phyloP scores from a whole-genome alignment of 2,888 invertebrate genomes.

The Alsophila aescularia region DNA sequence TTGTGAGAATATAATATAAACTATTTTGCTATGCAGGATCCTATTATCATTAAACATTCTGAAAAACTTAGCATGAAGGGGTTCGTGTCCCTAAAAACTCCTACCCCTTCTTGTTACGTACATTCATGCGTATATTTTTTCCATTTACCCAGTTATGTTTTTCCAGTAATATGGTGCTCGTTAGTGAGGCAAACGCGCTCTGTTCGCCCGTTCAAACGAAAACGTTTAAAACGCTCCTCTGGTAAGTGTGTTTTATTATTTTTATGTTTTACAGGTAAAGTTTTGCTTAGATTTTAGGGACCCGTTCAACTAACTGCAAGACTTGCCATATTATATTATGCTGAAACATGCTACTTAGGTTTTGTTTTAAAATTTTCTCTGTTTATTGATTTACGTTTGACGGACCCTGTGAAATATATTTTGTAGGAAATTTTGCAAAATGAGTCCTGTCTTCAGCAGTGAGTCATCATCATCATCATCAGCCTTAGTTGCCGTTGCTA shows the following conservation, averaged over 20 bases:
- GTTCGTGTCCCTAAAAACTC: not conserved
- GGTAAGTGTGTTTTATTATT: constrained; percentile 60
- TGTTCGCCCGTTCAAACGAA: constrained; percentile 64
- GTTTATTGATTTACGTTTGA: too few species aligned
- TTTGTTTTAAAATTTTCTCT: not conserved
- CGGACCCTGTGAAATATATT: too few species aligned
- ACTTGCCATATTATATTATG: too few species aligned
- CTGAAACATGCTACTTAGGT: constrained; percentile 36
- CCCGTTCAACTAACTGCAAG: not conserved
- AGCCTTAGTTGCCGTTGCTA: too few species aligned
- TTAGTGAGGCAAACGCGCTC: constrained; percentile 62
- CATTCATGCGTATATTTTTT: constrained; percentile 34
- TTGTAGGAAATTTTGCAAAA: too few species aligned
- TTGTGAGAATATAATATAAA: too few species aligned
- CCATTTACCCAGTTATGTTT: constrained; percentile 52
- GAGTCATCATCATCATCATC: too few species aligned
- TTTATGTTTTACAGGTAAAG: constrained; percentile 38
- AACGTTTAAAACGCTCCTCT: constrained; percentile 72
- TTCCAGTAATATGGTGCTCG: constrained; percentile 72
- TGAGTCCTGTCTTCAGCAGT: too few species aligned
- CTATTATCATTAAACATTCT: too few species aligned
- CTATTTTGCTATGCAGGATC: too few species aligned
- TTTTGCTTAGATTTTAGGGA: constrained; percentile 11
- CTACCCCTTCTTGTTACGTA: not conserved
- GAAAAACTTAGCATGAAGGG: not conserved